Percentiles rank a stretch among this genome's conserved stretches.
These are phyloP conservation scores for Sinotaia quadrata DNA, from an alignment of 2,888 invertebrate genomes.

Conservation along the genomic window DNA sequence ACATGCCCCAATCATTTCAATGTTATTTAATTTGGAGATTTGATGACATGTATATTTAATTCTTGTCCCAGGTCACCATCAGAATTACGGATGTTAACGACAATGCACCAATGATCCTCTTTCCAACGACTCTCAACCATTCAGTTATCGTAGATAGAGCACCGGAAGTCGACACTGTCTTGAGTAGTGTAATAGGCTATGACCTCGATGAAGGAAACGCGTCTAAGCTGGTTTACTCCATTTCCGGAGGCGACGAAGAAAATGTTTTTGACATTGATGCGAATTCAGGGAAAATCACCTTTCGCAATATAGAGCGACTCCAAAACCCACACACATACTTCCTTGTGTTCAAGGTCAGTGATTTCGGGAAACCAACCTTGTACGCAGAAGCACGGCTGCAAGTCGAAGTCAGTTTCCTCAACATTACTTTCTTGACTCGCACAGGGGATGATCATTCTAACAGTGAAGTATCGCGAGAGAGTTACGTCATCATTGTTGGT, in stretches of 20 bases:
- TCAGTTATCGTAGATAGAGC: conserved; percentile 78
- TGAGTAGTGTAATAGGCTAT: conserved; percentile 74
- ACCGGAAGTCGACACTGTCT: conserved; percentile 30
- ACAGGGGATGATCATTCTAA: conserved; percentile 6
- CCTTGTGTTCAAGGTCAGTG: conserved; percentile 36
- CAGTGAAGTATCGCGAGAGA: conserved; percentile 21
- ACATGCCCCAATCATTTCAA: too few species aligned
- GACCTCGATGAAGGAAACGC: conserved; percentile 82
- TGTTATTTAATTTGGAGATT: too few species aligned
- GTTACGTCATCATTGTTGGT: conserved; percentile 41
- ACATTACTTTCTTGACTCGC: conserved; percentile 19
- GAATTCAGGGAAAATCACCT: conserved; percentile 90
- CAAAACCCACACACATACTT: conserved; percentile 32
- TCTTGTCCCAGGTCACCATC: conserved; percentile 44
- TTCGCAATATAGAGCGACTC: conserved; percentile 68
- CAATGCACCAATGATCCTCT: conserved; percentile 78
- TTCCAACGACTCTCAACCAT: conserved; percentile 95
- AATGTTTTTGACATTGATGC: conserved; percentile 74
- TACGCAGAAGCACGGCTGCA: conserved; percentile 33
- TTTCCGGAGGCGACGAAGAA: conserved; percentile 84
- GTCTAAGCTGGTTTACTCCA: conserved; percentile 91
- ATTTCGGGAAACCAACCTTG: conserved; percentile 30
- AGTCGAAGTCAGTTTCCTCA: conserved; percentile 37
- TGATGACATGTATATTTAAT: too few species aligned
- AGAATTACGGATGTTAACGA: conserved; percentile 57